Conservation (phyloP, 2,797 vertebrate species). For the Chelidonichthys spinosus region DNA sequence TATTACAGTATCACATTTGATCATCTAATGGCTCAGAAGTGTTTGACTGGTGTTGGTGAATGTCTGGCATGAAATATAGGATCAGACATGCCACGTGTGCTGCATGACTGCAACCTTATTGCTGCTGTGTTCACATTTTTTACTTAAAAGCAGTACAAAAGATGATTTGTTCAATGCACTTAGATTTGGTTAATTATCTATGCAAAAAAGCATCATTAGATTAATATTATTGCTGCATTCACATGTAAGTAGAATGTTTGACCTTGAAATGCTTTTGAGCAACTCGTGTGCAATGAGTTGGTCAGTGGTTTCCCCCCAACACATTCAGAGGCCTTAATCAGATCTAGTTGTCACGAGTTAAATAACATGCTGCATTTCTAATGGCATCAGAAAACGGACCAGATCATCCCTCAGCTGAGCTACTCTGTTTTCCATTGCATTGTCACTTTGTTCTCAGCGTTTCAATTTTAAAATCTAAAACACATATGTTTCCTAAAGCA, state of each 20-base stretch:
- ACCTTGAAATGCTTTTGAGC: slow-evolving; percentile 10
- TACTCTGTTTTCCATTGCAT: slow-evolving; percentile 37
- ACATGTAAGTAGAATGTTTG: background rate
- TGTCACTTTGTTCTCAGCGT: slow-evolving; percentile 35
- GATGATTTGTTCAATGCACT: no score
- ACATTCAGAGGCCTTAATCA: slow-evolving; percentile 30
- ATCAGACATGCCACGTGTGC: slow-evolving; percentile 31
- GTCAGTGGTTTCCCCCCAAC: slow-evolving; percentile 40
- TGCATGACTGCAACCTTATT: slow-evolving; percentile 18
- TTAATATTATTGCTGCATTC: background rate
- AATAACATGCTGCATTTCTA: slow-evolving; percentile 37
- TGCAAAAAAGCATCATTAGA: background rate
- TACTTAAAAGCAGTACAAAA: background rate
- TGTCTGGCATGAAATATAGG: slow-evolving; percentile 31
- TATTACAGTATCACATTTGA: slow-evolving; percentile 8
- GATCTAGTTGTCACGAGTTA: slow-evolving; percentile 50
- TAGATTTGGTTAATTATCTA: no score
- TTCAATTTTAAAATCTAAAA: slow-evolving; percentile 33
- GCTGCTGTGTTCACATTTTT: background rate
- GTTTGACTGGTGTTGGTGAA: slow-evolving; percentile 14
- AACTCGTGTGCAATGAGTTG: slow-evolving; percentile 25
- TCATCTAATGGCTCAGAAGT: slow-evolving; percentile 13
- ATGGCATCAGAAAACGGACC: slow-evolving; percentile 14
- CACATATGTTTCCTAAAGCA: slow-evolving; percentile 27
- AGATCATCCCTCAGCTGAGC: slow-evolving; percentile 31